A percentile compares a stretch with the other conserved stretches of the same genome.
These are phyloP conservation scores for Actenoides lindsayi DNA, from an alignment of 2,113 vertebrate species.

Conservation along the genomic window DNA sequence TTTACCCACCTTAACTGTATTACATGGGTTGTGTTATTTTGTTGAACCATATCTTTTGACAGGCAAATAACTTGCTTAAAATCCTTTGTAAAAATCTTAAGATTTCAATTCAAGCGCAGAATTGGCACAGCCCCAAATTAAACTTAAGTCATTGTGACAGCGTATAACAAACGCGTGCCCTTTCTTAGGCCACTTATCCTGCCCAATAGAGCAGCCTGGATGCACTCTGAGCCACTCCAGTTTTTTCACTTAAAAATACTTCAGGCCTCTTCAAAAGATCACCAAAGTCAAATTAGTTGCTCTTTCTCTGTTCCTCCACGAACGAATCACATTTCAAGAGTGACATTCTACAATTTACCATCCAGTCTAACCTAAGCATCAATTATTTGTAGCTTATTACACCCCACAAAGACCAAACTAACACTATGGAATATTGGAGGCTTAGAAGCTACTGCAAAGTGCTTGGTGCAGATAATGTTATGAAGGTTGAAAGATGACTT, in stretches of 20 bases:
- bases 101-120: neutral
- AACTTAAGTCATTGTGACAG: neutral
- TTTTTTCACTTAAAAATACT: neutral
- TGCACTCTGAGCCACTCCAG: neutral
- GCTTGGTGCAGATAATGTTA: neutral
- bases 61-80: neutral
- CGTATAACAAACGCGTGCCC: rapidly evolving
- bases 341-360: neutral
- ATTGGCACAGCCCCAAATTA: neutral
- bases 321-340: neutral
- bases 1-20: neutral
- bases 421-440: neutral
- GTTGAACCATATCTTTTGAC: neutral
- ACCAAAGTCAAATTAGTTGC: neutral
- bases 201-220: neutral
- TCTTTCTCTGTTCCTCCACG: neutral
- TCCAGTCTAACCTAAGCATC: neutral
- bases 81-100: neutral
- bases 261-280: neutral
- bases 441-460: neutral
- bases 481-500: neutral
- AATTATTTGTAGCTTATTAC: neutral
- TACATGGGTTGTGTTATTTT: neutral
- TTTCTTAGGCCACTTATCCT: neutral
- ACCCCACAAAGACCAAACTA: neutral